Evolutionary conservation across 2,888 invertebrate species (phyloP), one percentile per base, ranked within the genome.

Genomic region (Tenthredo mesomela): DNA sequence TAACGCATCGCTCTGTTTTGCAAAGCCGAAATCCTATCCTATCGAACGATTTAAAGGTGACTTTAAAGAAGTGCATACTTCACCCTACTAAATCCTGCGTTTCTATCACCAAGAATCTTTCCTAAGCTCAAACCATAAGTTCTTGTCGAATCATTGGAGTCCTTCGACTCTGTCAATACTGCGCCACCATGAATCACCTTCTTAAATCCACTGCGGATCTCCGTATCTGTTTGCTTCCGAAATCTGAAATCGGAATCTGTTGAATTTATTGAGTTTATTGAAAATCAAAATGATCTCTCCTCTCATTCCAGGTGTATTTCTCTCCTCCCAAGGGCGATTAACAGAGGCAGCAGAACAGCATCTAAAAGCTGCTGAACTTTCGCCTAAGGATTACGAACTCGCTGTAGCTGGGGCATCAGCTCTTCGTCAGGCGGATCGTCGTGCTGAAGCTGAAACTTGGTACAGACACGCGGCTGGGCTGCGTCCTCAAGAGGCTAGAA

Each of bases 341-440:
- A 94, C 95, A 58, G 98, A 98, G 91, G 97, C 98, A 7, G 97
- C 98, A 0, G 95, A 96, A 84, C 96, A 97, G 90, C 96, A 97
- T 90, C 95, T 97, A 82, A 95, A 95, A 85, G 98, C 98, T 0
- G 97, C 98, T 0, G 96, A 96, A 88, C 93, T 98, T 85, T 95
- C 96, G 75, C 97, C 97, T 0, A 94, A 95, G 54, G 97, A 98
- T 92, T 97, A 98, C 93, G 96, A 97, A 86, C 94, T 98, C 73
- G 96, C 97, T 37, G 97, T 98, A 86, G 97, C 97, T 50, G 97
- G 98, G 21, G 99, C 98, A 54, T 97, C 98, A 43, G 97, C 98
- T 0, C 94, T 98, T 88, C 94, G 98, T 78, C 96, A 98, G 91
- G 96, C 97, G 29, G 96, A 96, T 84, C 95, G 97, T 84, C 97